A percentile compares a stretch with the other conserved stretches of the same genome.
These are phyloP conservation scores for Peromyscus attwateri DNA, from an alignment of 2,797 vertebrate species.

Conservation along the genomic window DNA sequence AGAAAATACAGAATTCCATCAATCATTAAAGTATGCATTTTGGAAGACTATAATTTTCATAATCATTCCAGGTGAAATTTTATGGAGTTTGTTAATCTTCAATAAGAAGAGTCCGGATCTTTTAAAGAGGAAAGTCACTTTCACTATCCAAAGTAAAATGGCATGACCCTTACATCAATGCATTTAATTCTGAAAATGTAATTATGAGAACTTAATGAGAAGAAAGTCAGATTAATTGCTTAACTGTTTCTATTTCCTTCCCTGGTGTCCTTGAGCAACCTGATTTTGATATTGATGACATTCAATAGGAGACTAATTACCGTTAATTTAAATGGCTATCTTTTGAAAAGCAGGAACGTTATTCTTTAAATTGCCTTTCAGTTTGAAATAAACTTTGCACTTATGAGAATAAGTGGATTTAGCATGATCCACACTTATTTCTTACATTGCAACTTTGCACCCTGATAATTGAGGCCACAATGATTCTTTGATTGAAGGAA, in stretches of 20 bases:
- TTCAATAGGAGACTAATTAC: slow-evolving; percentile 64
- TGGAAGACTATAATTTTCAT: background rate
- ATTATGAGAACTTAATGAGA: slow-evolving; percentile 84
- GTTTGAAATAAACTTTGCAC: background rate
- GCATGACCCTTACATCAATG: slow-evolving; percentile 64
- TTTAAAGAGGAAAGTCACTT: slow-evolving; percentile 51
- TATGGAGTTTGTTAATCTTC: slow-evolving; percentile 67
- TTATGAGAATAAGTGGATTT: background rate
- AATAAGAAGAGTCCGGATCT: background rate
- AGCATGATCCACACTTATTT: background rate
- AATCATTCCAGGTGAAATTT: slow-evolving; percentile 47
- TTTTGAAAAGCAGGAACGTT: background rate
- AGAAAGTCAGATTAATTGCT: slow-evolving; percentile 83
- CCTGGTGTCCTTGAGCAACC: slow-evolving; percentile 71
- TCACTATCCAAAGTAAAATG: slow-evolving; percentile 75
- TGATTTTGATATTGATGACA: slow-evolving; percentile 79
- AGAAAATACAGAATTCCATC: slow-evolving; percentile 43
- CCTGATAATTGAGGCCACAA: background rate
- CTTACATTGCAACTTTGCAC: background rate
- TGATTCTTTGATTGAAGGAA: background rate
- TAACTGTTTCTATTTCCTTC: slow-evolving; percentile 43
- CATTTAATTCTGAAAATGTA: slow-evolving; percentile 80
- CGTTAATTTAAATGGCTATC: slow-evolving; percentile 27
- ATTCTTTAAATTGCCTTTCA: slow-evolving; percentile 31
- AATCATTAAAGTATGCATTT: slow-evolving; percentile 55